A percentile compares a stretch with the other conserved stretches of the same genome.
Conservation (phyloP, 2,888 invertebrate species). For the Catocala fraxini region DNA sequence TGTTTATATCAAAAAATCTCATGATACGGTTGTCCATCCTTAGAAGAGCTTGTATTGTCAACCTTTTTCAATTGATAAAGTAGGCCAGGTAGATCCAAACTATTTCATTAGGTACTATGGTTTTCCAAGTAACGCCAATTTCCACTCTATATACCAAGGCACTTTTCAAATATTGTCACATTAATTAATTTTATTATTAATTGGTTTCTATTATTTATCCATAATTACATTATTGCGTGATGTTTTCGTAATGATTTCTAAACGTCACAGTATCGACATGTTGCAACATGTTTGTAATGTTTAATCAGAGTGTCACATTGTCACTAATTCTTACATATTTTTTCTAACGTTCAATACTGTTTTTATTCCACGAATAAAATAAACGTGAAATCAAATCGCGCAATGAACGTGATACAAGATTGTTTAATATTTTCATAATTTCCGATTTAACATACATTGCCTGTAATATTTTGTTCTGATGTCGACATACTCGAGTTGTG, state of each 20-base stretch:
- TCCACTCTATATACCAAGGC: too few species aligned
- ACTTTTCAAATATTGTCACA: not conserved
- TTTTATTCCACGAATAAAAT: not conserved
- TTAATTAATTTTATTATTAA: not conserved
- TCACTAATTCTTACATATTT: not conserved
- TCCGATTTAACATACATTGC: slow-evolving; percentile 1
- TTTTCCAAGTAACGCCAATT: too few species aligned
- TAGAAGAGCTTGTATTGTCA: too few species aligned
- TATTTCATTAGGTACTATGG: too few species aligned
- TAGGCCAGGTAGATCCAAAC: too few species aligned
- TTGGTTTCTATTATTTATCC: not conserved
- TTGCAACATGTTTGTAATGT: slow-evolving; percentile 9
- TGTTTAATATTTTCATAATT: not conserved
- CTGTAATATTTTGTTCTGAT: not conserved
- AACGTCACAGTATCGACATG: slow-evolving; percentile 7
- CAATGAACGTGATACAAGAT: not conserved
- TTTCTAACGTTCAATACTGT: not conserved
- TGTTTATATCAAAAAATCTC: too few species aligned
- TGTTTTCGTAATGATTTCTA: slow-evolving; percentile 11
- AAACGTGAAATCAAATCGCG: not conserved
- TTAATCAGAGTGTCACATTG: not conserved
- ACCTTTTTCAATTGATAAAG: too few species aligned
- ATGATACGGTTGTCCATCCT: too few species aligned
- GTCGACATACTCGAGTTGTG: not conserved
- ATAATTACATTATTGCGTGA: not conserved